Evolutionary conservation across 2,888 invertebrate species (phyloP), one percentile per base, ranked within the genome.

Genomic region (Stramonita haemastoma): DNA sequence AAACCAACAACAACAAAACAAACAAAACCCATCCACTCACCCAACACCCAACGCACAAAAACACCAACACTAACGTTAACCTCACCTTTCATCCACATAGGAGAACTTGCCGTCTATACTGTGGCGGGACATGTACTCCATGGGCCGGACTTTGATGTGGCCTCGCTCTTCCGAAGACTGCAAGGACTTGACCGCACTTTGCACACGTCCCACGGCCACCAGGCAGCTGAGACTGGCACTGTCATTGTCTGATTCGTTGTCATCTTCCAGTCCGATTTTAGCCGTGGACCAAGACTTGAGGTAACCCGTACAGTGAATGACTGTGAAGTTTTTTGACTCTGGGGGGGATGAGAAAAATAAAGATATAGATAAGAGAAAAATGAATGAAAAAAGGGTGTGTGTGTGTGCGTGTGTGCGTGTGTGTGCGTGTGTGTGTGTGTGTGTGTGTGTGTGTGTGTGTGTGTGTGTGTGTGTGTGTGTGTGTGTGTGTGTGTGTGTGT

Each of bases 261-360:
- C 97, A 90, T 97, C 97, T 90, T 97, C 97, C 66, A 97, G 96
- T 0, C 97, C 97, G 87, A 97, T 97, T 96, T 98, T 98, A 0
- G 97, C 97, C 0, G 98, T 97, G 1, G 98, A 97, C 98, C 98
- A 98, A 0, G 98, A 98, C 95, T 99, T 99, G 77, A 99, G 96
- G 95, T 98, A 99, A 0, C 99, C 99, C 5, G 98, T 98, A 95
- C 98, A 99, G 95, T 98, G 98, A 88, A 99, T 98, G 13, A 98
- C 98, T 93, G 97, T 97, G 96, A 98, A 99, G 60, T 93, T 93
- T 95, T 98, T 98, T 96, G 97, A 97, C 95, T 98, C 98, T 97
- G 96, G 91, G 95, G 92, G 34, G 79, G 77, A 89, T 90, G 89
- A 86, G 87, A 83, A 89, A 57, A 17, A 32, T 11, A 79, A 46